A percentile compares a stretch with the other conserved stretches of the same genome.
Conservation (phyloP, 2,888 invertebrate species). For the Acleris literana region DNA sequence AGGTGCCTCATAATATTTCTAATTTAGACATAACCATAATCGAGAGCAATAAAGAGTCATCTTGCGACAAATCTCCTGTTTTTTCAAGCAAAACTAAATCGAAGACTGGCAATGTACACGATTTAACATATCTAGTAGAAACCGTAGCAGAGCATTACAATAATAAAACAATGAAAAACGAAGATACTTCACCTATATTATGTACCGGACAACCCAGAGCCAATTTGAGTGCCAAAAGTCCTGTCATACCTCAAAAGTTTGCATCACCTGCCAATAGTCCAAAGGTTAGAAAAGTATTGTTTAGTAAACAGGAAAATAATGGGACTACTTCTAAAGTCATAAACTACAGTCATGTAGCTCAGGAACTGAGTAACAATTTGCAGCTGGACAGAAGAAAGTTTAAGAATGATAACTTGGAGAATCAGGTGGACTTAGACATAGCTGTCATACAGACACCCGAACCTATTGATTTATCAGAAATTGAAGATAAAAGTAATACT, state of each 20-base stretch:
- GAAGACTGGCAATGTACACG: neutral
- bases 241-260: constrained; percentile 55
- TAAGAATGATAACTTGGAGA: neutral
- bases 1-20: constrained; percentile 53
- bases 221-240: constrained; percentile 51
- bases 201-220: constrained; percentile 27
- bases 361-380: constrained; percentile 11
- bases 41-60: constrained; percentile 45
- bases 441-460: neutral
- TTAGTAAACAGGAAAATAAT: constrained; percentile 37
- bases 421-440: constrained; percentile 10
- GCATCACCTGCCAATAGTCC: constrained; percentile 46
- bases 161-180: neutral
- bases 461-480: neutral
- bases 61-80: constrained; percentile 50
- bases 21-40: constrained; percentile 62
- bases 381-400: constrained; percentile 16
- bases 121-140: constrained; percentile 1
- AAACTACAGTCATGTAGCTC: constrained; percentile 11
- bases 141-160: neutral
- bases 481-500: constrained; percentile 22
- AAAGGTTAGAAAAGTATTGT: constrained; percentile 60
- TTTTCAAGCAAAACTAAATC: constrained; percentile 38
- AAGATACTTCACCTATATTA: constrained; percentile 51
- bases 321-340: constrained; percentile 11